Evolutionary conservation across 2,797 vertebrate species (phyloP), one percentile per base, ranked within the genome.

Genomic region (Enteromius trimaculatus): DNA sequence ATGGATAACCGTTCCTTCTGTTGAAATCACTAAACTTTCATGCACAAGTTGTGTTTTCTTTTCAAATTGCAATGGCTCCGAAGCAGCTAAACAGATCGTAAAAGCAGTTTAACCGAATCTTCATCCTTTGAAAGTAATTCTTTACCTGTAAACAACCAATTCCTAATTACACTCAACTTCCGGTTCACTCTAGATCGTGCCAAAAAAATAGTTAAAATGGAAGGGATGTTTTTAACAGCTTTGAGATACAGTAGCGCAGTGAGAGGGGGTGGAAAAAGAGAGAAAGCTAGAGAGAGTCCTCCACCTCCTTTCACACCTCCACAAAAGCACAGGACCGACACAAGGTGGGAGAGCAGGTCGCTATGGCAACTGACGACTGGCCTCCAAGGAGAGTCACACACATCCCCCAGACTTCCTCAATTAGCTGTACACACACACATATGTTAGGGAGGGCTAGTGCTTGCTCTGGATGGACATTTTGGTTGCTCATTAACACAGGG

Each of bases 331-430:
- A 84, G 85, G 85, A 86, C 76, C 58, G 70, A 86, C 85, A 86
- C 85, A 89, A 86, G 85, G 86, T 89, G 86, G 86, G 85, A 89
- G 87, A 86, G 81, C 88, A 89, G 83, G 88, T 89, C 88, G 86
- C 88, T 86, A 89, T 89, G 85, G 88, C 86, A 89, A 89, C 88
- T 88, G 88, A 84, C 74, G 66, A 89, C 86, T 87, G 86, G 84
- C 84, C 86, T 89, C 88, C 79, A 84, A 87, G 77, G 77, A 87
- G 71, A 81, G 76, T 86, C 78, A 75, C 80, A 62, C 84, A 80
- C 86, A 68, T 82, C 79, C 72, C 84, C 80, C 80, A 88, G 84
- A 87, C 82, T 84, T 86, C 77, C 84, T 87, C 87, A 88, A 88
- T 88, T 88, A 88, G 75, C 83, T 85, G 66, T 47, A 64, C 53